These are phyloP conservation scores for Cyclura pinguis DNA, from an alignment of 2,797 vertebrate species.

Conservation along the genomic window DNA sequence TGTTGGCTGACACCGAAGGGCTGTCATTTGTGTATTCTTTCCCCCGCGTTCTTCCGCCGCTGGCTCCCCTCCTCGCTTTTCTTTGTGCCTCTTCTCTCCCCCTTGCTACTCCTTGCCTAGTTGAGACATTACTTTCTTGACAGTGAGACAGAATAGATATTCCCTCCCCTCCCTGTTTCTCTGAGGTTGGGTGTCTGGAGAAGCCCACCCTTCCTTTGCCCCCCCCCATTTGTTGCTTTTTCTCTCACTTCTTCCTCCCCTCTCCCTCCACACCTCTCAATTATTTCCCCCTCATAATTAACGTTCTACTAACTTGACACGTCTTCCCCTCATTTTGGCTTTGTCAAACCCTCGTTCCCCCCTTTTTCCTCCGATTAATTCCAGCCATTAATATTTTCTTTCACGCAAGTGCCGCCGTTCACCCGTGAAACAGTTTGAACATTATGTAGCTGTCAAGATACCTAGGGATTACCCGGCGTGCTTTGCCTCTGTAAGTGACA, in stretches of 20 bases:
- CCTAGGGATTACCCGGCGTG: constrained; percentile 95
- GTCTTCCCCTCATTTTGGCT: constrained; percentile 83
- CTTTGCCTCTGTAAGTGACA: constrained; percentile 89
- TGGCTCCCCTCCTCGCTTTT: constrained; percentile 31
- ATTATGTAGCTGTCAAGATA: constrained; percentile 98
- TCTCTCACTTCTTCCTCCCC: constrained; percentile 58
- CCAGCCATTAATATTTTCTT: constrained; percentile 91
- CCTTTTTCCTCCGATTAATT: constrained; percentile 82
- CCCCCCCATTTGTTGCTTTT: constrained; percentile 72
- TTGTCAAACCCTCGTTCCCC: constrained; percentile 80
- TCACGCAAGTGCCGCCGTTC: constrained; percentile 87
- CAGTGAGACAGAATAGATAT: constrained; percentile 79
- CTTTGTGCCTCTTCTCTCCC: constrained; percentile 7
- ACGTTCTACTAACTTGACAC: constrained; percentile 85
- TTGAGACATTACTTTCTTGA: constrained; percentile 89
- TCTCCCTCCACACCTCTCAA: constrained; percentile 54
- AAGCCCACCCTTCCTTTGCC: constrained; percentile 36
- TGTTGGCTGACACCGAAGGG: neutral
- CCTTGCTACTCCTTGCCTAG: constrained; percentile 73
- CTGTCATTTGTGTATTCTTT: constrained; percentile 24
- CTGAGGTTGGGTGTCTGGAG: constrained; percentile 10
- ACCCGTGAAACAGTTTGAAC: constrained; percentile 89
- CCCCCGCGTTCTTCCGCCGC: constrained; percentile 7
- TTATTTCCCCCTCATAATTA: constrained; percentile 90
- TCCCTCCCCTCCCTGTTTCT: constrained; percentile 40